Evolutionary conservation across 2,113 vertebrate genomes (phyloP).

Genomic region (Sterrhoptilus dennistouni): DNA sequence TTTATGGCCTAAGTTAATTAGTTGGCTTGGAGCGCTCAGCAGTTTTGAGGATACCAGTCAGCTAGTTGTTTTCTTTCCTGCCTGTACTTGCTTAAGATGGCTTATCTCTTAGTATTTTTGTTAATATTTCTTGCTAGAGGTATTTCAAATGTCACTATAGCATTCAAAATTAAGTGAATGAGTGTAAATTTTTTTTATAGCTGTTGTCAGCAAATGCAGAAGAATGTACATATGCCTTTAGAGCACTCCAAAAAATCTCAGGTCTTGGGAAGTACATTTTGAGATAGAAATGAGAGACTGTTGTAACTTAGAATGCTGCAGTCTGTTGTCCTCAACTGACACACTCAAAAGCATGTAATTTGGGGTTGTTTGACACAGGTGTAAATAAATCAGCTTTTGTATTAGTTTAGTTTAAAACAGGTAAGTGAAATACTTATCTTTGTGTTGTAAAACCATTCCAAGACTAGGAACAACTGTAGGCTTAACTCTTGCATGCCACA

Average conservation of each 20-base stretch:
- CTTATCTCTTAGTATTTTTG: neutral
- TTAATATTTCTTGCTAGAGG: neutral
- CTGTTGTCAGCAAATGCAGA: neutral
- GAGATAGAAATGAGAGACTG: neutral
- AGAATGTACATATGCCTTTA: neutral
- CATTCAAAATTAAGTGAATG: neutral
- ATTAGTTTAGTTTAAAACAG: neutral
- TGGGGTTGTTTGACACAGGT: neutral
- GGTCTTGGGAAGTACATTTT: neutral
- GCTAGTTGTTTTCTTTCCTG: neutral
- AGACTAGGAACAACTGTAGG: neutral
- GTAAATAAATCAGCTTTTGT: neutral
- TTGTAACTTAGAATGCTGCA: neutral
- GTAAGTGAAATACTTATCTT: neutral
- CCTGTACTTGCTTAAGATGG: neutral
- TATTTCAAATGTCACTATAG: neutral
- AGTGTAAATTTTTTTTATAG: neutral
- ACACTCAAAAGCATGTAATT: neutral
- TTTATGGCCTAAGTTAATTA: conserved; percentile 29
- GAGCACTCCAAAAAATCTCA: neutral
- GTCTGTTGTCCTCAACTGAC: neutral
- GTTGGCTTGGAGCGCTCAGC: neutral
- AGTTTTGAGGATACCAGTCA: neutral
- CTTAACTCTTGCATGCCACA: rapidly evolving
- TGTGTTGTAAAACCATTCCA: neutral